Conservation (phyloP, 2,113 vertebrate genomes). For the Semicossyphus pulcher region DNA sequence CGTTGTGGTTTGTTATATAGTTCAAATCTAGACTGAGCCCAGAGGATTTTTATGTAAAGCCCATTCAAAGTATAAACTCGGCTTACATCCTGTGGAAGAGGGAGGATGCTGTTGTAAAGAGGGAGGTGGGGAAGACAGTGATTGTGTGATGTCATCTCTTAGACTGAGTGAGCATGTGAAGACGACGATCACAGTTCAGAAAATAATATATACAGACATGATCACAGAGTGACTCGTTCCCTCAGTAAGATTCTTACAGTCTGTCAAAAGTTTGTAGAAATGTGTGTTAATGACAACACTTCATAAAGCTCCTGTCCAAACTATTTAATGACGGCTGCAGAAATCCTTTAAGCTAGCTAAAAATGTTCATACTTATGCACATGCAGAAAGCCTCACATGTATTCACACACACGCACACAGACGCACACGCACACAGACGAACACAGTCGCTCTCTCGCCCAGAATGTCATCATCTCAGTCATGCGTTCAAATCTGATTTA, state of each 20-base stretch:
- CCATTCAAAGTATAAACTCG: constrained; percentile 25
- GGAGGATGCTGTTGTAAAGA: constrained; percentile 25
- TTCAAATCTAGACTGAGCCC: constrained; percentile 28
- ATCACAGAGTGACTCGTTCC: neutral
- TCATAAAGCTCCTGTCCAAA: constrained; percentile 3
- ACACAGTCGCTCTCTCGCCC: constrained; percentile 6
- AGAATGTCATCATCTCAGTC: constrained; percentile 61
- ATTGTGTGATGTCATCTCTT: neutral
- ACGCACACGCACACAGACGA: neutral
- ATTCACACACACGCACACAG: neutral
- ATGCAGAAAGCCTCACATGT: neutral
- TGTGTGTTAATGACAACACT: neutral
- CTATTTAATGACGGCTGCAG: constrained; percentile 1
- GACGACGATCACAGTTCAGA: too few species aligned
- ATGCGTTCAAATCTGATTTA: constrained; percentile 61
- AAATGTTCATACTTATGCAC: constrained; percentile 1
- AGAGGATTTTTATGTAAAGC: constrained; percentile 48
- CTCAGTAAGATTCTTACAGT: neutral
- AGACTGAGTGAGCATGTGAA: neutral
- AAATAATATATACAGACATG: neutral
- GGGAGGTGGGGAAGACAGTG: constrained; percentile 1
- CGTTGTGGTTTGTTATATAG: constrained; percentile 9
- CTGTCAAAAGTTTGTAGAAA: neutral
- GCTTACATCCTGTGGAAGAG: neutral
- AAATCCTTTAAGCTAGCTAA: neutral